phyloP scores from a whole-genome alignment of 2,113 vertebrate genomes.

The Cygnus buccinator region DNA sequence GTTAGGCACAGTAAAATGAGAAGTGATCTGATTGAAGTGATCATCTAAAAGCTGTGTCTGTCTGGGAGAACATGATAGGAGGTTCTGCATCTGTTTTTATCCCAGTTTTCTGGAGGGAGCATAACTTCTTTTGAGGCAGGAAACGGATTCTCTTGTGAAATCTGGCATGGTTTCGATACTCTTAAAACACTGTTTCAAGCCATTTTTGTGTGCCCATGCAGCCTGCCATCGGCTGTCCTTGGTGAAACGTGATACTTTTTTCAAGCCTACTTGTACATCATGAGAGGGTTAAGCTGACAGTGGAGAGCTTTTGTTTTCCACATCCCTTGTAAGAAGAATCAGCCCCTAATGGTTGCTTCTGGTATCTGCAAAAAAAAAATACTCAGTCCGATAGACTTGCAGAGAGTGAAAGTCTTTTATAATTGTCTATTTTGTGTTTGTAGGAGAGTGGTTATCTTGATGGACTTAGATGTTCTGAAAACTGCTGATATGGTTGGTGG shows the following conservation, averaged over 20 bases:
- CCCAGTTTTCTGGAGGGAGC: neutral
- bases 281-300: neutral
- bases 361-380: neutral
- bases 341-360: neutral
- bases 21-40: neutral
- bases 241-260: neutral
- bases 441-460: slow-evolving; percentile 92
- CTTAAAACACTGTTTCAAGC: neutral
- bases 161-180: neutral
- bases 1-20: neutral
- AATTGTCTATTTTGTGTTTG: slow-evolving; percentile 35
- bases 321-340: neutral
- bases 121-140: neutral
- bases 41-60: fast-evolving
- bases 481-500: slow-evolving; percentile 80
- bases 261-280: neutral
- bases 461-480: slow-evolving; percentile 89
- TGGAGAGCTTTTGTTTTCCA: slow-evolving; percentile 4
- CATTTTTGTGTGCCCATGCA: neutral
- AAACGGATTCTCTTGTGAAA: neutral
- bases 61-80: neutral
- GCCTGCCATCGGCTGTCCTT: neutral
- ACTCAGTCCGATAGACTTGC: neutral
- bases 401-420: neutral
- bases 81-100: neutral